Conservation (phyloP, 2,113 vertebrate species). For the Phalacrocorax aristotelis region DNA sequence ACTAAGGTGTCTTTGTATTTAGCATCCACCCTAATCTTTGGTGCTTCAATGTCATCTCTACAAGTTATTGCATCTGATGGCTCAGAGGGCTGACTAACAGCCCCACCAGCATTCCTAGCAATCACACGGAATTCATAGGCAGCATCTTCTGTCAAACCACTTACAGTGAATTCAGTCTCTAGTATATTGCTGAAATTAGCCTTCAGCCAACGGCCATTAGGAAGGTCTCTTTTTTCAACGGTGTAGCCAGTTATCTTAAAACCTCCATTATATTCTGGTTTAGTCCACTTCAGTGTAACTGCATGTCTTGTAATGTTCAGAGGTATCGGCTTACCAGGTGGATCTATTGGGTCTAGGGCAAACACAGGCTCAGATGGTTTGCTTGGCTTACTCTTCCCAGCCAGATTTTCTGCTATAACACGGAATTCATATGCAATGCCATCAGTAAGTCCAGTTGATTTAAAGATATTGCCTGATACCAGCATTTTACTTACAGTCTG, state of each 20-base stretch:
- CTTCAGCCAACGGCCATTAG: constrained; percentile 91
- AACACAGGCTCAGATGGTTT: constrained; percentile 91
- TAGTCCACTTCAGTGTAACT: constrained; percentile 92
- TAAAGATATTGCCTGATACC: constrained; percentile 92
- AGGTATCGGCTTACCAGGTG: constrained; percentile 90
- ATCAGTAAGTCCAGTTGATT: constrained; percentile 89
- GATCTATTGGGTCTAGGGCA: constrained; percentile 94
- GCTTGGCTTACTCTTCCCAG: constrained; percentile 95
- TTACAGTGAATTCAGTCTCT: constrained; percentile 94
- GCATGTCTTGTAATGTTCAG: constrained; percentile 89
- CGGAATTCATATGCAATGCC: constrained; percentile 97
- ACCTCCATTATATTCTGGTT: constrained; percentile 96
- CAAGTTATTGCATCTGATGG: constrained; percentile 91
- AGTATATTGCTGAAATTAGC: constrained; percentile 97
- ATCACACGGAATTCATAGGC: constrained; percentile 95
- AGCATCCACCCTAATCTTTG: constrained; percentile 93
- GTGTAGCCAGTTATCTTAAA: constrained; percentile 97
- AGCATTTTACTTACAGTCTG: constrained; percentile 88
- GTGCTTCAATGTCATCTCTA: constrained; percentile 92
- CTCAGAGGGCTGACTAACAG: constrained; percentile 92
- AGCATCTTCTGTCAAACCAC: constrained; percentile 90
- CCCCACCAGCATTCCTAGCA: constrained; percentile 93
- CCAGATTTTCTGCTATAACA: constrained; percentile 93
- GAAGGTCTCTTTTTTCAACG: constrained; percentile 94
- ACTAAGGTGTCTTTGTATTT: constrained; percentile 89